Base-by-base conservation (phyloP, 2,797 vertebrate genomes). In the Coranthus polyacanthus region DNA sequence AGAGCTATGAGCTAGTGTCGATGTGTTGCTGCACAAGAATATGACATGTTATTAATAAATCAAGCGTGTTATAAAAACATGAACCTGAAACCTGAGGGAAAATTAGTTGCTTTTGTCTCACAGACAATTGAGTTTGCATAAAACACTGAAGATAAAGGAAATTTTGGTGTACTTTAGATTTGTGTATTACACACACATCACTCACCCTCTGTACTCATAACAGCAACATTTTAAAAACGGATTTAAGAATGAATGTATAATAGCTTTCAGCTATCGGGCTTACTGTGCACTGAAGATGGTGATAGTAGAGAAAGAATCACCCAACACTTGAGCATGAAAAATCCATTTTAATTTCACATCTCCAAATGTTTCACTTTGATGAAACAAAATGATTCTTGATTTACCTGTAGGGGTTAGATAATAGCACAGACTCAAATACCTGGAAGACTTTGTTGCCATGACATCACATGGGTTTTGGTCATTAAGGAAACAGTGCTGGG, bases 321-420 rank as follows among this genome's bases (percentile, higher is more conserved):
- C n/a, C n/a, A n/a, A n/a, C 41, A 60, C 4, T 49, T 20, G n/a
- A 44, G 45, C 2, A 36, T 55, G 2, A 61, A 61, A 75, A 61
- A 75, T 70, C 55, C 32, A 56, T 73, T 63, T 56, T 67, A 52
- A 74, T 65, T 55, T 63, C 17, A 38, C 21, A 39, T 60, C 56
- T 20, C 17, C 32, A 55, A 39, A n/a, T 10, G 0, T 17, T 32
- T 43, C 51, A 8, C 20, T 44, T 32, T 63, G 53, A 44, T 53
- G 21, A 39, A 37, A n/a, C 1, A 60, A 61, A 46, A 56, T 41
- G 2, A 53, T 43, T 60, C 21, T 39, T 38, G 41, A 61, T 49
- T 53, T 2, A 43, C 17, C 54, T 51, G 39, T 50, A n/a, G 53
- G 45, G 10, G 21, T 32, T 41, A 32, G 8, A 49, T 69, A 38